A percentile compares a stretch with the other conserved stretches of the same genome.
Evolutionary conservation across 1,140 invertebrate genomes (phyloP).

Genomic region (Bathynomus jamesi): DNA sequence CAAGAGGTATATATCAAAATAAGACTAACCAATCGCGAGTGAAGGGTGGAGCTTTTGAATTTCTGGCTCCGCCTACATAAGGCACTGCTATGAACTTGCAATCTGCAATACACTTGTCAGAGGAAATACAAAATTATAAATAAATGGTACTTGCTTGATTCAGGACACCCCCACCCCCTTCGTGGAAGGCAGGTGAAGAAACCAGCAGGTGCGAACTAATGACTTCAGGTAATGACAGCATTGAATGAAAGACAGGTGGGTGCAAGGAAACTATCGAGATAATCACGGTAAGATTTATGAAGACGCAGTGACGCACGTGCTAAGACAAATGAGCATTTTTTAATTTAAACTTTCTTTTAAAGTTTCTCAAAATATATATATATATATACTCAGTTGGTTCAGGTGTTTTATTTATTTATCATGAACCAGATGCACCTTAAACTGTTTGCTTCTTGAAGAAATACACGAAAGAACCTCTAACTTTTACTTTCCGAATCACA

Average conservation of each 20-base stretch:
- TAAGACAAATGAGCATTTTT: neutral
- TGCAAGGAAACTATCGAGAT: neutral
- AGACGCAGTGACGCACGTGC: neutral
- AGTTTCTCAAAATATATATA: neutral
- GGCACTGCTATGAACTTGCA: neutral
- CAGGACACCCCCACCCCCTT: neutral
- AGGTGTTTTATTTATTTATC: too few relatives aligned
- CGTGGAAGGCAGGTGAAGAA: neutral
- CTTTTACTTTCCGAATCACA: too few relatives aligned
- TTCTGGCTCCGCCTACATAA: neutral
- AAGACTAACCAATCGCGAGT: neutral
- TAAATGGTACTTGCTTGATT: neutral
- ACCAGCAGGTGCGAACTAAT: neutral
- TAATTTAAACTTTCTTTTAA: neutral
- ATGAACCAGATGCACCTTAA: too few relatives aligned
- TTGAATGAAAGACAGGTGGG: neutral
- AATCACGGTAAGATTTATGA: neutral
- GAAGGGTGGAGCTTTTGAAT: neutral
- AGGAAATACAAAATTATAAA: neutral
- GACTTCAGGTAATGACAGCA: neutral
- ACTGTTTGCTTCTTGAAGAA: too few relatives aligned
- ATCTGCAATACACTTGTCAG: neutral
- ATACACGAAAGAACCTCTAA: too few relatives aligned
- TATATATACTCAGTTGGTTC: neutral
- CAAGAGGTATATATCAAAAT: too few relatives aligned